Evolutionary conservation across 2,888 invertebrate species (phyloP), one percentile per base, ranked within the genome.

Genomic region (Abrostola triplasia): DNA sequence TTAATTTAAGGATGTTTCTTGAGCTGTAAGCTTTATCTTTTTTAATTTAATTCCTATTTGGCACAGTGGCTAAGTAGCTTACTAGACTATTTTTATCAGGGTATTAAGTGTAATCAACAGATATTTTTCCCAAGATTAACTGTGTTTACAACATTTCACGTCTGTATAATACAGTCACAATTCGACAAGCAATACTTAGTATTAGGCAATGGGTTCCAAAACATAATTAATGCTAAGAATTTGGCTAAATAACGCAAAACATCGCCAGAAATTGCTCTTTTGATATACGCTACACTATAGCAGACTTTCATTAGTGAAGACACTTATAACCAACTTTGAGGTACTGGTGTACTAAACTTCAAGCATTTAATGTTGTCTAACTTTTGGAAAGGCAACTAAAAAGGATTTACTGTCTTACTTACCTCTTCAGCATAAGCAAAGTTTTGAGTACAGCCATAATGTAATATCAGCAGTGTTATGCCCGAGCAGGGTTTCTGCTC

Each of bases 381-480:
- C 44, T 47, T 24, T 47, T 47, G 24, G 13, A 47, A 47, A 47
- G 10, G 44, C 13, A 47, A 24, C 13, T 47, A 47, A 24, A 47
- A 47, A 47, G 44, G 44, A 47, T 47, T 47, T 47, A 44, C 44
- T 44, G 44, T 44, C 13, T 44, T 44, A 47, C 44, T 47, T 47
- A 47, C 13, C 44, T 47, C 24, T 10, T 13, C 44, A 24, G 8
- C 13, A 47, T 47, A 44, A 44, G 44, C 44, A 47, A 47, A 47
- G 44, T 47, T 47, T 47, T 5, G 44, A 47, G 44, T 8, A 47
- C 44, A 44, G 44, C 13, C 13, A 47, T 24, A 24, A 47, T 47
- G 24, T 47, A 24, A 24, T 24, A 47, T 47, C 13, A 24, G 44
- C 13, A 7, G 13, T 24, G 24, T 47, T 47, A 9, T 24, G 2